A percentile compares a stretch with the other conserved stretches of the same genome.
These are phyloP conservation scores for Nemapogon koenigi DNA, from an alignment of 2,888 invertebrate species.

Conservation along the genomic window DNA sequence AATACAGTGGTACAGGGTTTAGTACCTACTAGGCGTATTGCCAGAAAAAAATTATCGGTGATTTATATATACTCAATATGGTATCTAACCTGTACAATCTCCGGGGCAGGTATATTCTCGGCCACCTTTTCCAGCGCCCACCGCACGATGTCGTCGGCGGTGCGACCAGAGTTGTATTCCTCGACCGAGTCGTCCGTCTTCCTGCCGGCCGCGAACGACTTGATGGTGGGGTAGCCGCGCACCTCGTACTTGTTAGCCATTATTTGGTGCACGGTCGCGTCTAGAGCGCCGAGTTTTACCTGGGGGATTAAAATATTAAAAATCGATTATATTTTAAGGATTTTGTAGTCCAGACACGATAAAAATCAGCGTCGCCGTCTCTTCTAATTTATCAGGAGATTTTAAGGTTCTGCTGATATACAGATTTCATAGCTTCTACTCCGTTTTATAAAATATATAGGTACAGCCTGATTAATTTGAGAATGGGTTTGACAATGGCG, in stretches of 20 bases:
- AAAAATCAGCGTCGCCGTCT: too few species aligned
- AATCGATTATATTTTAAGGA: background rate
- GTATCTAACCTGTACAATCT: constrained; percentile 76
- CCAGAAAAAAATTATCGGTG: too few species aligned
- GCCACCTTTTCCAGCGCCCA: constrained; percentile 89
- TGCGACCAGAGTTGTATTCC: constrained; percentile 94
- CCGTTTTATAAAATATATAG: too few species aligned
- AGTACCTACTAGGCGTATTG: too few species aligned
- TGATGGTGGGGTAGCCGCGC: constrained; percentile 96
- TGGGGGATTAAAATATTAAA: constrained; percentile 22
- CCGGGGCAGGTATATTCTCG: constrained; percentile 90
- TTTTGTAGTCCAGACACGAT: background rate
- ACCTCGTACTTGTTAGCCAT: constrained; percentile 87
- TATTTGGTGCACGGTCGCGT: constrained; percentile 89
- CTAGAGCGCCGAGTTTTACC: constrained; percentile 92
- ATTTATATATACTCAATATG: too few species aligned
- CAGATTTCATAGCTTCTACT: too few species aligned
- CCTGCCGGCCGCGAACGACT: constrained; percentile 82
- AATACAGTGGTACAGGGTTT: too few species aligned
- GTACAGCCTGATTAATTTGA: too few species aligned
- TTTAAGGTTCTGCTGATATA: too few species aligned
- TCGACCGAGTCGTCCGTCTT: constrained; percentile 72
- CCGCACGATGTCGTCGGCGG: constrained; percentile 85
- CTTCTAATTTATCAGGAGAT: too few species aligned
- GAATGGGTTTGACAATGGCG: too few species aligned